Percentiles rank a stretch among this genome's conserved stretches.
Evolutionary conservation across 2,113 vertebrate species (phyloP).

Genomic region (Aramus guarauna): DNA sequence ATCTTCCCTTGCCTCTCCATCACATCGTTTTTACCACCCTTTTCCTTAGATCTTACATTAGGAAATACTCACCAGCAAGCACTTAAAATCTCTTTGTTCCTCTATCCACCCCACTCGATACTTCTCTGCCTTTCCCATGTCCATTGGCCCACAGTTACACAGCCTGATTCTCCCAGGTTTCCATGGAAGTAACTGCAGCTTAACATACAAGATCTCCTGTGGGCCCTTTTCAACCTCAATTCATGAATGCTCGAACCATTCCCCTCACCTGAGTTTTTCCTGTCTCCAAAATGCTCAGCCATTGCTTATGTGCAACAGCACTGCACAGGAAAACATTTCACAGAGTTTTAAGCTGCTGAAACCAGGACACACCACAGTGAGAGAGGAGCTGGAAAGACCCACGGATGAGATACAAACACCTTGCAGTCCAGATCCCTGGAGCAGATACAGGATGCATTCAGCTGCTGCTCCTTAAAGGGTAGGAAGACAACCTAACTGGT

Average conservation of each 20-base stretch:
- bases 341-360: neutral
- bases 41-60: neutral
- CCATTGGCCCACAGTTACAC: neutral
- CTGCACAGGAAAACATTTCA: neutral
- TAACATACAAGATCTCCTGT: neutral
- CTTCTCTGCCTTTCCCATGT: neutral
- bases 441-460: neutral
- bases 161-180: neutral
- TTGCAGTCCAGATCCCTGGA: neutral
- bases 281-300: neutral
- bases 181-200: neutral
- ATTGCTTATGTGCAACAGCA: neutral
- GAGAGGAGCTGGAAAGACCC: neutral
- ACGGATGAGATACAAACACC: neutral
- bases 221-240: neutral
- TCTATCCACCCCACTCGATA: neutral
- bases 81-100: neutral
- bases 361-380: neutral
- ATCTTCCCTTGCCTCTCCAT: neutral
- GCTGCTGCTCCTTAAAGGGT: neutral
- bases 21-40: neutral
- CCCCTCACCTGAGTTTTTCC: neutral
- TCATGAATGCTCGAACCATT: neutral
- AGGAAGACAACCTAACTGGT: neutral
- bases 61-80: neutral